These are phyloP conservation scores for Hycleus phaleratus DNA, from an alignment of 1,140 invertebrate genomes.

Conservation along the genomic window DNA sequence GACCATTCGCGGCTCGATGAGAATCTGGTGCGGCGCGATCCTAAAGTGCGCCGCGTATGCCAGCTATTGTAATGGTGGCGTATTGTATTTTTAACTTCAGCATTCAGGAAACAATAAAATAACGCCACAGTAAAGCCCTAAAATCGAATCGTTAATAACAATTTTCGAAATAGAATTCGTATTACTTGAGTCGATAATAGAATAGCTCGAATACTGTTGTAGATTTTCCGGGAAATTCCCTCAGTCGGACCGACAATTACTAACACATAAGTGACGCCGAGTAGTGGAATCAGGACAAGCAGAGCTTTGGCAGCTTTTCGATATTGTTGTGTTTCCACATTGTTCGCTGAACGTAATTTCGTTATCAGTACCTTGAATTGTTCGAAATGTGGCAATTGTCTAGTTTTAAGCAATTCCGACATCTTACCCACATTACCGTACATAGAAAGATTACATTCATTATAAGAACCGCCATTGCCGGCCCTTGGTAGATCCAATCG, in stretches of 20 bases:
- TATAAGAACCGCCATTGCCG: conserved; percentile 62
- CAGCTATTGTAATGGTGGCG: conserved; percentile 70
- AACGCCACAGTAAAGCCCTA: conserved; percentile 77
- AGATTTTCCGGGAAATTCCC: conserved; percentile 56
- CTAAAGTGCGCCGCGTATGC: conserved; percentile 55
- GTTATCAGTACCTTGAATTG: conserved; percentile 75
- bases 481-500: conserved; percentile 75
- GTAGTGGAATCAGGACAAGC: conserved; percentile 75
- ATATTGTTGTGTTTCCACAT: conserved; percentile 78
- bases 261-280: conserved; percentile 82
- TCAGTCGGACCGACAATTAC: conserved; percentile 67
- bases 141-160: conserved; percentile 9
- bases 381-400: not conserved
- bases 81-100: conserved; percentile 76
- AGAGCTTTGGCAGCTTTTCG: conserved; percentile 83
- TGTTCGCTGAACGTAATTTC: conserved; percentile 80
- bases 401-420: conserved; percentile 21
- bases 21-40: conserved; percentile 52
- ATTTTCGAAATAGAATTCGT: not conserved
- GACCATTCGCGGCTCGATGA: conserved; percentile 63
- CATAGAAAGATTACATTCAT: conserved; percentile 81
- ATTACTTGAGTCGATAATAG: conserved; percentile 74
- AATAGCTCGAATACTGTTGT: conserved; percentile 61
- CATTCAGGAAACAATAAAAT: conserved; percentile 86
- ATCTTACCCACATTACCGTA: conserved; percentile 85